phyloP scores from a whole-genome alignment of 2,113 vertebrate species.

The Oxyura jamaicensis region DNA sequence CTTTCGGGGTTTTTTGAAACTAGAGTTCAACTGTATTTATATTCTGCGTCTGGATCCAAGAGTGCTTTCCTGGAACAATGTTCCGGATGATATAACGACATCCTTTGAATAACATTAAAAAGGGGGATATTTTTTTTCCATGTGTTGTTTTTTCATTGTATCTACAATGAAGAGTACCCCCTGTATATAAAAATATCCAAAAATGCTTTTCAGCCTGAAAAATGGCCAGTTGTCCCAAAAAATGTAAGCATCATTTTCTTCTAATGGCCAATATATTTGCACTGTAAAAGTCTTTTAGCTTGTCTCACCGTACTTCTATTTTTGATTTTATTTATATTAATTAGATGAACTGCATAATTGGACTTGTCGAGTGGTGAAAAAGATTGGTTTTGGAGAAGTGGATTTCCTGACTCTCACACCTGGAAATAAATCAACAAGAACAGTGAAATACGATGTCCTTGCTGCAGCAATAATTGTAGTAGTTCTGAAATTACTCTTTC shows the following conservation, averaged over 20 bases:
- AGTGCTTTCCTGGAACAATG: background rate
- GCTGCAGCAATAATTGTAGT: conserved; percentile 85
- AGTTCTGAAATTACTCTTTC: conserved; percentile 88
- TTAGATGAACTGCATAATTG: conserved; percentile 86
- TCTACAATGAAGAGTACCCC: background rate
- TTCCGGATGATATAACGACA: background rate
- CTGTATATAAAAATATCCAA: background rate
- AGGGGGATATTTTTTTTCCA: background rate
- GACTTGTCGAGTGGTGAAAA: conserved; percentile 80
- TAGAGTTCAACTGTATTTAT: background rate
- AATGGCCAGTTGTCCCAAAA: background rate
- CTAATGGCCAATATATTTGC: background rate
- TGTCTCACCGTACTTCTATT: background rate
- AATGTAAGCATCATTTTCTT: background rate
- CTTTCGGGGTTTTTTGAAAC: background rate
- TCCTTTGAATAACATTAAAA: background rate
- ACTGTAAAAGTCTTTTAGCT: background rate
- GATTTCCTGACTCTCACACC: conserved; percentile 79
- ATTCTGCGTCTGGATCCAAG: background rate
- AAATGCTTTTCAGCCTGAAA: background rate
- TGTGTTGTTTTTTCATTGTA: background rate
- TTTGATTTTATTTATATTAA: conserved; percentile 11
- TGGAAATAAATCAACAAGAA: conserved; percentile 16
- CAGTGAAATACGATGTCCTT: conserved; percentile 86
- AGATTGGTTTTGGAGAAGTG: conserved; percentile 69